A percentile compares a stretch with the other conserved stretches of the same genome.
Conservation (phyloP, 2,888 invertebrate species). For the Ferdinandea cuprea region DNA sequence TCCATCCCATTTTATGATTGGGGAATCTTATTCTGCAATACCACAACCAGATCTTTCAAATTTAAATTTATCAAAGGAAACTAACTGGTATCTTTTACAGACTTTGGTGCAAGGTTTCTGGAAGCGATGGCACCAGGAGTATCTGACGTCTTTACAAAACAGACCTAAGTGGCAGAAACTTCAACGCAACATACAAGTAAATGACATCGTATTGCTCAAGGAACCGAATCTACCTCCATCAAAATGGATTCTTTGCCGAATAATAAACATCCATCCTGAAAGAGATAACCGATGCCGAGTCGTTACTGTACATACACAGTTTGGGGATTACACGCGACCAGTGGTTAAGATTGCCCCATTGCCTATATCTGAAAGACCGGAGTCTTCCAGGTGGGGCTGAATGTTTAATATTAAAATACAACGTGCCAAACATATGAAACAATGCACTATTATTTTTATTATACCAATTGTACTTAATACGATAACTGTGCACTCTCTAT, state of each 20-base stretch:
- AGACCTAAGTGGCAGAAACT: constrained; percentile 36
- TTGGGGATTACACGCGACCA: constrained; percentile 30
- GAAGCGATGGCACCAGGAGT: constrained; percentile 49
- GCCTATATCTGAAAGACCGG: constrained; percentile 37
- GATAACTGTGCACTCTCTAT: too few species aligned
- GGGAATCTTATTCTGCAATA: constrained; percentile 5
- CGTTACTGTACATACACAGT: constrained; percentile 21
- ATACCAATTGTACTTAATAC: too few species aligned
- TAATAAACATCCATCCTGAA: constrained; percentile 11
- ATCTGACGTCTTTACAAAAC: constrained; percentile 15
- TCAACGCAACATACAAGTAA: neutral
- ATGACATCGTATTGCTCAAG: constrained; percentile 8
- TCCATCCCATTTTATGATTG: constrained; percentile 9
- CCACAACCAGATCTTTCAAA: constrained; percentile 20
- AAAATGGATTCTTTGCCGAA: constrained; percentile 41
- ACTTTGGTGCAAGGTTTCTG: constrained; percentile 44
- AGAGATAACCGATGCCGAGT: constrained; percentile 21
- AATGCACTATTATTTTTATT: too few species aligned
- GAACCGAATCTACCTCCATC: constrained; percentile 22
- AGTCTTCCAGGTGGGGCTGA: constrained; percentile 40
- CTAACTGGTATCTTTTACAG: constrained; percentile 33
- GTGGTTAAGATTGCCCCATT: constrained; percentile 16
- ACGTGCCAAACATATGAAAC: too few species aligned
- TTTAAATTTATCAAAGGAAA: too few species aligned
- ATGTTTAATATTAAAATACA: neutral